Conservation (phyloP, 2,888 invertebrate genomes). For the Unio pictorum region DNA sequence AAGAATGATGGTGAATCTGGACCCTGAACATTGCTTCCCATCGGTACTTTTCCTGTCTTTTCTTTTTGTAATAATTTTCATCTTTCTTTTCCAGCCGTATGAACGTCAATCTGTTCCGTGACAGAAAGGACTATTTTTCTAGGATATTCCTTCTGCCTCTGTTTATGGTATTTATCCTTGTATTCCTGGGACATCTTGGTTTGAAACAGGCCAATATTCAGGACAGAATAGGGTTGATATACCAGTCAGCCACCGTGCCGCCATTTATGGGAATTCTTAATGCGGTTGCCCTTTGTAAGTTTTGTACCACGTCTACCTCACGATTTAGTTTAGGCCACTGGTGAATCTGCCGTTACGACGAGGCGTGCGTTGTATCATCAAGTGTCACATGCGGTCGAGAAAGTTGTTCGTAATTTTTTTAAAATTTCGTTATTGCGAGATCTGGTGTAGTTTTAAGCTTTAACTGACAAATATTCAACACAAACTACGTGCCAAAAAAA, state of each 20-base stretch:
- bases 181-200: slow-evolving; percentile 50
- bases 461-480: too few species aligned
- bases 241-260: slow-evolving; percentile 45
- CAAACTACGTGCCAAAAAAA: too few species aligned
- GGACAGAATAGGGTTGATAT: slow-evolving; percentile 55
- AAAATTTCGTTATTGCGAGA: too few species aligned
- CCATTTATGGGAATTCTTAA: slow-evolving; percentile 49
- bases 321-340: too few species aligned
- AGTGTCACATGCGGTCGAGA: too few species aligned
- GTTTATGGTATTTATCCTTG: slow-evolving; percentile 44
- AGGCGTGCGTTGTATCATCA: neutral
- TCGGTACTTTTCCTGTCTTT: too few species aligned
- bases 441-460: too few species aligned
- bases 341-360: neutral
- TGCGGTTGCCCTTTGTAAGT: slow-evolving; percentile 49
- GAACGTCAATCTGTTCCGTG: slow-evolving; percentile 50
- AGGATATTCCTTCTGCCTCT: slow-evolving; percentile 41
- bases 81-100: slow-evolving; percentile 44
- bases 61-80: too few species aligned
- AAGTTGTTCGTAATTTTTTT: too few species aligned
- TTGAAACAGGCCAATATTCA: slow-evolving; percentile 52
- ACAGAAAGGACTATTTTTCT: slow-evolving; percentile 42
- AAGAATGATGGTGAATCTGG: too few species aligned
- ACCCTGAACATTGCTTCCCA: too few species aligned
- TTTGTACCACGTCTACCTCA: neutral